Percentiles rank a stretch among this genome's conserved stretches.
Conservation (phyloP, 2,888 invertebrate genomes). For the Sesia apiformis region DNA sequence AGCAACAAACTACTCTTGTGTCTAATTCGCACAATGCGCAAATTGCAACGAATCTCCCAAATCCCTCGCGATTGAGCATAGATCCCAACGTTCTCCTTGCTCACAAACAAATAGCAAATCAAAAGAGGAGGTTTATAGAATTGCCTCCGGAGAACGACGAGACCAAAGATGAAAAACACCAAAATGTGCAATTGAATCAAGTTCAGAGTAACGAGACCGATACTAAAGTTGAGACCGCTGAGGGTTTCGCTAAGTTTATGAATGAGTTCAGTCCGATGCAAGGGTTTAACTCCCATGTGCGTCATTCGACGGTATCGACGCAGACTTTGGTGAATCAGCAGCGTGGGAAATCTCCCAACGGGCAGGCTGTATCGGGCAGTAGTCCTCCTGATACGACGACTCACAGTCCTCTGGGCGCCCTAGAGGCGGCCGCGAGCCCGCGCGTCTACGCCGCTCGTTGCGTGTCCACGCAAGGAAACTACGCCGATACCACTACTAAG, state of each 20-base stretch:
- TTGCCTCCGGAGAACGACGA: slow-evolving; percentile 22
- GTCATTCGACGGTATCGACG: slow-evolving; percentile 82
- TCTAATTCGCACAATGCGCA: slow-evolving; percentile 76
- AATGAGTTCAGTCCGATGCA: slow-evolving; percentile 23
- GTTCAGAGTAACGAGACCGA: slow-evolving; percentile 7
- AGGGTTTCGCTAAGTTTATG: slow-evolving; percentile 32
- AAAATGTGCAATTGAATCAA: slow-evolving; percentile 2
- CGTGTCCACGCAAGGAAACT: slow-evolving; percentile 27
- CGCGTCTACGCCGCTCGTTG: slow-evolving; percentile 21
- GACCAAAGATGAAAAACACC: slow-evolving; percentile 13
- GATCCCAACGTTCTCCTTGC: slow-evolving; percentile 74
- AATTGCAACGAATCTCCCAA: slow-evolving; percentile 27
- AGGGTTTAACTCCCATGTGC: slow-evolving; percentile 26
- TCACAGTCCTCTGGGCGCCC: slow-evolving; percentile 82
- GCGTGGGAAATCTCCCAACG: slow-evolving; percentile 34
- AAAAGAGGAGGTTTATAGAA: slow-evolving; percentile 27
- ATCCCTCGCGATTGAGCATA: slow-evolving; percentile 59
- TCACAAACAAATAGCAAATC: slow-evolving; percentile 34
- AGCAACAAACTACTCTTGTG: slow-evolving; percentile 86
- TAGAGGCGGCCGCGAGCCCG: slow-evolving; percentile 32
- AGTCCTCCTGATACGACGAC: slow-evolving; percentile 89
- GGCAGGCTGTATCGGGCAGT: slow-evolving; percentile 30
- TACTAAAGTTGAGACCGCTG: slow-evolving; percentile 16
- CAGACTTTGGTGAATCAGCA: slow-evolving; percentile 76
- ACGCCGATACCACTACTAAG: slow-evolving; percentile 62